Base-by-base conservation (phyloP, 2,113 vertebrate species). In the Centropus unirufus region DNA sequence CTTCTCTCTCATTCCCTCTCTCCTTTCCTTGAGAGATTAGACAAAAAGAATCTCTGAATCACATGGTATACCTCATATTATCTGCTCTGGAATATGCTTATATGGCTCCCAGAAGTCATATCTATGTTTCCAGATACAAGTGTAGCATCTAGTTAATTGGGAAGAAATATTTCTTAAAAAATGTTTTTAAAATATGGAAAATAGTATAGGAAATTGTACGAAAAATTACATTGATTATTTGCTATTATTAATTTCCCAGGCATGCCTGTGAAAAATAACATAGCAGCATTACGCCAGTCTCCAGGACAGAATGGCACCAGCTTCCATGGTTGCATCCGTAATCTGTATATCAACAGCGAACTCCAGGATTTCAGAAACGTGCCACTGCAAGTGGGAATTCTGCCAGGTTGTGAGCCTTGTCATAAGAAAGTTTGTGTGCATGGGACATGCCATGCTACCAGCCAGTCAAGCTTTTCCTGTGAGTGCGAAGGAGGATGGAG, bases 401-500 rank as follows among this genome's bases (percentile, higher is more conserved):
- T 99, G 67, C 99, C 99, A 0, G 99, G 99, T 13, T 99, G 99
- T 32, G 99, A 99, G 96, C 99, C 99, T 0, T 99, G 99, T 79
- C 99, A 99, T 92, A 98, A 98, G 89, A 98, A 98, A 30, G 97
- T 98, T 63, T 99, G 99, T 34, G 93, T 98, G 57, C 99, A 99
- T 13, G 99, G 99, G 11, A 98, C 98, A 3, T 99, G 99, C 97
- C 98, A 98, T 34, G 96, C 98, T 7, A 98, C 98, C 7, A 98
- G 98, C 84, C 98, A 98, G 58, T 98, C 99, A 1, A 98, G 98
- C 91, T 99, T 99, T 92, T 98, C 98, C 93, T 99, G 99, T 27
- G 98, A 99, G 78, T 99, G 99, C 19, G 98, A 99, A 82, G 98
- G 98, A 20, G 99, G 99, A 51, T 99, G 99, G 99, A 98, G 96